phyloP scores from a whole-genome alignment of 2,888 invertebrate genomes.

The Cerceris ruficornis region DNA sequence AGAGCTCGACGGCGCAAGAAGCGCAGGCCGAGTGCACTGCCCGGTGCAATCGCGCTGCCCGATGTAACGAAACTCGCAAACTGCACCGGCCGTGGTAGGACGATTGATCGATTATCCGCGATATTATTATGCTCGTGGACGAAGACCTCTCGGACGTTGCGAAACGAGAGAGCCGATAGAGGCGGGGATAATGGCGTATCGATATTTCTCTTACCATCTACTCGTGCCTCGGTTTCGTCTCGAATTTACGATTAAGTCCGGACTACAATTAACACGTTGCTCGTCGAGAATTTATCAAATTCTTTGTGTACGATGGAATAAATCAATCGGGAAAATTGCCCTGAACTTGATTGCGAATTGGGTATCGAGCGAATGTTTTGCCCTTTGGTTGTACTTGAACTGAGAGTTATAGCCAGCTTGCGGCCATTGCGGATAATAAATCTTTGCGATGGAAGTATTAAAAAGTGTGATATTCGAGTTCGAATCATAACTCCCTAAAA shows the following conservation, averaged over 20 bases:
- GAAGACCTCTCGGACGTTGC: constrained; percentile 7
- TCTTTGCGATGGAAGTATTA: no score
- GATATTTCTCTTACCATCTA: constrained; percentile 25
- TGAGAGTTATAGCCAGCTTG: no score
- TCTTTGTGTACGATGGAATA: no score
- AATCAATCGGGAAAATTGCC: no score
- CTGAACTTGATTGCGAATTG: no score
- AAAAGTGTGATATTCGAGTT: no score
- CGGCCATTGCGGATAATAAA: no score
- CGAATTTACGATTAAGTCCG: not conserved
- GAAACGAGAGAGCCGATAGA: not conserved
- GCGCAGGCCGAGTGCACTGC: constrained; percentile 31
- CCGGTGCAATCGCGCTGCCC: constrained; percentile 39
- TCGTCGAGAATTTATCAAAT: no score
- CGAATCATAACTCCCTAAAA: no score
- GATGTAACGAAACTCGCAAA: constrained; percentile 47
- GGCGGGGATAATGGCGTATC: constrained; percentile 15
- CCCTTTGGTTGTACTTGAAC: no score
- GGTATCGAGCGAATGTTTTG: no score
- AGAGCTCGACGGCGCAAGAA: constrained; percentile 36
- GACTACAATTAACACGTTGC: not conserved
- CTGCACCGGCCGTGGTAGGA: constrained; percentile 21
- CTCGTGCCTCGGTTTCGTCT: constrained; percentile 10
- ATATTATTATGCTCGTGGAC: constrained; percentile 30
- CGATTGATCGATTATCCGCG: constrained; percentile 54